These are phyloP conservation scores for Scelioninae gen. 1 DNA, from an alignment of 2,888 invertebrate species.

Conservation along the genomic window DNA sequence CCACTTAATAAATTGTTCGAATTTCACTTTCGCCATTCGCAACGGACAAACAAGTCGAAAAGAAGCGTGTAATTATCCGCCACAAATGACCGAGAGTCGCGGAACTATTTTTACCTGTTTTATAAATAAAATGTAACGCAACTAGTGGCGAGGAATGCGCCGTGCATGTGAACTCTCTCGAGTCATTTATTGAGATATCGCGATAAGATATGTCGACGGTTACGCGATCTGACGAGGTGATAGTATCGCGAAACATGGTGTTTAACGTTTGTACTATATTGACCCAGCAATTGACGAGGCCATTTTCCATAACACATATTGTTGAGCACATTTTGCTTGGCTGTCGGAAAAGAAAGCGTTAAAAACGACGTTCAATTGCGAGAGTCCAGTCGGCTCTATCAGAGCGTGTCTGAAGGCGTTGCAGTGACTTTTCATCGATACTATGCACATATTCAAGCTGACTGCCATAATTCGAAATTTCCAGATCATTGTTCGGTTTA, in stretches of 20 bases:
- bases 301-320: slow-evolving; percentile 44
- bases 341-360: slow-evolving; percentile 69
- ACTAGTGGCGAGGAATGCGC: slow-evolving; percentile 43
- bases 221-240: slow-evolving; percentile 41
- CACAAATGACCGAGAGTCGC: slow-evolving; percentile 29
- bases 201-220: slow-evolving; percentile 40
- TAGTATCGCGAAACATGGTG: slow-evolving; percentile 36
- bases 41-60: neutral
- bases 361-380: slow-evolving; percentile 75
- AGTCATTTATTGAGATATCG: slow-evolving; percentile 45
- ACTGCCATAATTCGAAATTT: slow-evolving; percentile 25
- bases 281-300: slow-evolving; percentile 46
- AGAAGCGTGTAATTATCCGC: slow-evolving; percentile 32
- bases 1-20: slow-evolving; percentile 10
- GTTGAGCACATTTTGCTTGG: slow-evolving; percentile 26
- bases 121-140: slow-evolving; percentile 45
- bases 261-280: slow-evolving; percentile 15
- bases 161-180: slow-evolving; percentile 34
- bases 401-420: slow-evolving; percentile 81
- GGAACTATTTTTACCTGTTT: slow-evolving; percentile 43
- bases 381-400: slow-evolving; percentile 77
- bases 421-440: slow-evolving; percentile 77
- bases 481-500: slow-evolving; percentile 10
- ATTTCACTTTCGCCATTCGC: slow-evolving; percentile 40
- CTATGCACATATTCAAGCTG: slow-evolving; percentile 18